Percentiles rank a stretch among this genome's conserved stretches.
These are phyloP conservation scores for Diarsia rubi DNA, from an alignment of 2,888 invertebrate species.

Conservation along the genomic window DNA sequence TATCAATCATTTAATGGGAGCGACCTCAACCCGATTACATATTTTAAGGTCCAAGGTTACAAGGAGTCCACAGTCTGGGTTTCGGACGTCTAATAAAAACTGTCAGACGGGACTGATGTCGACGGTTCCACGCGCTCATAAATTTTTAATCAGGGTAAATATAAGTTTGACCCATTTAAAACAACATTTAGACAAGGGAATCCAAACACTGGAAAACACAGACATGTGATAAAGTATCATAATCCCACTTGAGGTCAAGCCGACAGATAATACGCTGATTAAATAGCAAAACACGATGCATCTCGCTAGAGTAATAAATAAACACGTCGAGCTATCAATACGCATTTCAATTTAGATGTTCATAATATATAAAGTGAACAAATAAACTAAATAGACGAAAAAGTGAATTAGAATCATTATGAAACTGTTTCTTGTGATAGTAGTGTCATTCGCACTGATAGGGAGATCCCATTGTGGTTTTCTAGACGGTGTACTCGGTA, in stretches of 20 bases:
- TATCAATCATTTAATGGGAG: neutral
- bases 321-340: neutral
- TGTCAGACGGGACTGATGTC: conserved; percentile 2
- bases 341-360: neutral
- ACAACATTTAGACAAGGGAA: neutral
- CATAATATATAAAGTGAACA: conserved; percentile 1
- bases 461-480: conserved; percentile 59
- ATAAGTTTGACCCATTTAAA: neutral
- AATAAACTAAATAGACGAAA: neutral
- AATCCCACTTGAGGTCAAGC: conserved; percentile 42
- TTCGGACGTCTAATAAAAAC: conserved; percentile 8
- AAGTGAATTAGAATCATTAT: conserved; percentile 50
- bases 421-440: conserved; percentile 52
- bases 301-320: conserved; percentile 17
- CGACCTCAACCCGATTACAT: neutral
- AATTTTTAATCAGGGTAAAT: conserved; percentile 15
- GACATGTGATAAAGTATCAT: neutral
- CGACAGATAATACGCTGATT: conserved; percentile 39
- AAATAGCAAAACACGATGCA: conserved; percentile 25
- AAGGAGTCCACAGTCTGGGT: neutral
- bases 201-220: conserved; percentile 25
- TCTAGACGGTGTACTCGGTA: conserved; percentile 59
- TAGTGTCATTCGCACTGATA: conserved; percentile 53
- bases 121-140: neutral
- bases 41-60: conserved; percentile 2